phyloP scores from a whole-genome alignment of 2,113 vertebrate genomes.

The Bubo blakistoni region DNA sequence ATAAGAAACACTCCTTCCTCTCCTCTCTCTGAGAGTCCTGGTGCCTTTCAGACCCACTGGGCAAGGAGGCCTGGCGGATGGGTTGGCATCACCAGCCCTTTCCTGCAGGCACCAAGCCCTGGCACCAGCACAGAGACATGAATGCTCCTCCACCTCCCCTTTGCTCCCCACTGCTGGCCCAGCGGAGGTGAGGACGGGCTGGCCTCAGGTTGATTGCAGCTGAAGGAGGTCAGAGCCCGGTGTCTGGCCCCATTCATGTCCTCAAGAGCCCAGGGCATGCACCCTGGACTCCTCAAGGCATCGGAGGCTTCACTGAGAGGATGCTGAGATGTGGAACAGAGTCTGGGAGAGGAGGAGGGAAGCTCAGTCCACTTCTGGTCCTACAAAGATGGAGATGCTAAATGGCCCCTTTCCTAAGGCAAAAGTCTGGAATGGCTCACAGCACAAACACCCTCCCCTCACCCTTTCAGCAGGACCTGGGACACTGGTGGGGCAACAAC shows the following conservation, averaged over 20 bases:
- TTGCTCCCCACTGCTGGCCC: background rate
- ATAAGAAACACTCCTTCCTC: slow-evolving; percentile 22
- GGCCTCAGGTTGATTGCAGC: background rate
- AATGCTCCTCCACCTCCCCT: background rate
- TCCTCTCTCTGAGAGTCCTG: background rate
- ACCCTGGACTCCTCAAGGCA: background rate
- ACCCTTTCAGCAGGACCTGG: background rate
- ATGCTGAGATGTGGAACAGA: background rate
- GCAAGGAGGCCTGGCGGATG: background rate
- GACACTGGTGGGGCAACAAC: background rate
- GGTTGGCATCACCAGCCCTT: background rate
- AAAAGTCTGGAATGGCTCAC: background rate
- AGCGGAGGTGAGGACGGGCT: background rate
- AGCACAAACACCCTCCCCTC: background rate
- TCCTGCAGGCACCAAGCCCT: background rate
- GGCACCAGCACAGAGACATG: background rate
- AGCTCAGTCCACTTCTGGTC: background rate
- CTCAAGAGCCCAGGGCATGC: background rate
- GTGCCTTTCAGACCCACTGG: background rate
- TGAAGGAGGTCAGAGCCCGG: background rate
- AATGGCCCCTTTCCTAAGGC: background rate
- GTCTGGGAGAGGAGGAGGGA: background rate
- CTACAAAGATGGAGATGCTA: background rate
- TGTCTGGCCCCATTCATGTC: background rate
- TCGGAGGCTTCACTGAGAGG: background rate